A percentile compares a stretch with the other conserved stretches of the same genome.
Conservation (phyloP, 2,113 vertebrate species). For the Fregata magnificens region DNA sequence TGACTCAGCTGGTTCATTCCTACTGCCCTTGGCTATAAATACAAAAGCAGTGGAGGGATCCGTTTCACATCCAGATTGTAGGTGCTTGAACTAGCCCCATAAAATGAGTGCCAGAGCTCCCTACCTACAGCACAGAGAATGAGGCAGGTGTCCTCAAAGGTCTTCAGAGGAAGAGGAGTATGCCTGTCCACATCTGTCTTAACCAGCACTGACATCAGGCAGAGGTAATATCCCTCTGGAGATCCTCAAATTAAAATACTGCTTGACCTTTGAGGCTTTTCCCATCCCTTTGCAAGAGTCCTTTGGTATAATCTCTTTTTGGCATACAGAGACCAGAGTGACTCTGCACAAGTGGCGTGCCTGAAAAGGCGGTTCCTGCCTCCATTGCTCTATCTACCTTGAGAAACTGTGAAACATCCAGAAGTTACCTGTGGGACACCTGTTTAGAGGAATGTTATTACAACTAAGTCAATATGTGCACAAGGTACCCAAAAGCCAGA, state of each 20-base stretch:
- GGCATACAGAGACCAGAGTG: background rate
- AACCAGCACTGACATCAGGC: background rate
- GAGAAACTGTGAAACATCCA: background rate
- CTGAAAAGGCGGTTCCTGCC: background rate
- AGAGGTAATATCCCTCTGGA: background rate
- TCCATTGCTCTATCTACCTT: background rate
- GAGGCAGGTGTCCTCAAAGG: background rate
- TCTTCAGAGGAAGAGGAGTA: background rate
- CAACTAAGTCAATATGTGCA: background rate
- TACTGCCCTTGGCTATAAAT: background rate
- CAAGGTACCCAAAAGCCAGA: background rate
- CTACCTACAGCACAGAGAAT: background rate
- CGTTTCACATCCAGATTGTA: background rate
- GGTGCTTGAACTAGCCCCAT: background rate
- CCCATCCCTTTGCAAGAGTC: background rate
- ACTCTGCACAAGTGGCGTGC: background rate
- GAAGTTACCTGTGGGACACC: background rate
- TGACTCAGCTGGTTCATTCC: background rate
- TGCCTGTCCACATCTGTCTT: accelerated
- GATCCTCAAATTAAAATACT: background rate
- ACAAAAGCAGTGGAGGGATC: background rate
- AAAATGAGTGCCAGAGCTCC: background rate
- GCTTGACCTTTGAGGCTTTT: background rate
- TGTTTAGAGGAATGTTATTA: background rate
- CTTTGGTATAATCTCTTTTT: background rate